A percentile compares a stretch with the other conserved stretches of the same genome.
Conservation (phyloP, 2,113 vertebrate species). For the Todiramphus chloris region DNA sequence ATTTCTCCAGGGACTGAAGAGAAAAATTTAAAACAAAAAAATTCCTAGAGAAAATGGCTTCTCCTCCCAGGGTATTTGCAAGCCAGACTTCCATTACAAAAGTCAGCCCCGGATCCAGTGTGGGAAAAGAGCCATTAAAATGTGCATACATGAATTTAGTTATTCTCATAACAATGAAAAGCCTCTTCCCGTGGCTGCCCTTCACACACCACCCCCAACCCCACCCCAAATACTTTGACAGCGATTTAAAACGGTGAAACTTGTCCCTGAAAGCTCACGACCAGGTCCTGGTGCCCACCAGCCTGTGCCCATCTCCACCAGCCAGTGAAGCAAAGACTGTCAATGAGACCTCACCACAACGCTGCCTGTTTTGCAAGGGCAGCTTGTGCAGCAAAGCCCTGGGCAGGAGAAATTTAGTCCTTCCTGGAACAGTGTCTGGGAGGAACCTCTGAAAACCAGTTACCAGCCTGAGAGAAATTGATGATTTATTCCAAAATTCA, state of each 20-base stretch:
- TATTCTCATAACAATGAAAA: not conserved
- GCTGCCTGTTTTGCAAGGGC: not conserved
- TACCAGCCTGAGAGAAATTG: not conserved
- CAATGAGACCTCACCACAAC: accelerated
- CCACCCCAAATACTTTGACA: not conserved
- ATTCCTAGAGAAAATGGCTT: not conserved
- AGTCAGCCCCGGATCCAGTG: not conserved
- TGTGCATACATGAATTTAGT: not conserved
- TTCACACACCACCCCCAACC: not conserved
- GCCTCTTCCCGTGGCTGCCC: not conserved
- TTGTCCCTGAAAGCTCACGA: not conserved
- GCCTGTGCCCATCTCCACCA: accelerated
- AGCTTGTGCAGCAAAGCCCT: not conserved
- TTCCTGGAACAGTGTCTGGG: not conserved
- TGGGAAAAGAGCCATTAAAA: not conserved
- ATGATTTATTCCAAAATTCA: not conserved
- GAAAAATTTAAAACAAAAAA: not conserved
- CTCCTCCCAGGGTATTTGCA: not conserved
- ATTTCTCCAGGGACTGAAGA: not conserved
- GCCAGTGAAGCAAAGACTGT: not conserved
- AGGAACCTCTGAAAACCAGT: not conserved
- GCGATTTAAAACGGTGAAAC: not conserved
- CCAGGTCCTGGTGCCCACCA: not conserved
- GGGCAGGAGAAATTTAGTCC: not conserved
- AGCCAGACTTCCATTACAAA: not conserved